Evolutionary conservation across 2,888 invertebrate species (phyloP), one percentile per base, ranked within the genome.

Genomic region (Herminia tarsipennalis): DNA sequence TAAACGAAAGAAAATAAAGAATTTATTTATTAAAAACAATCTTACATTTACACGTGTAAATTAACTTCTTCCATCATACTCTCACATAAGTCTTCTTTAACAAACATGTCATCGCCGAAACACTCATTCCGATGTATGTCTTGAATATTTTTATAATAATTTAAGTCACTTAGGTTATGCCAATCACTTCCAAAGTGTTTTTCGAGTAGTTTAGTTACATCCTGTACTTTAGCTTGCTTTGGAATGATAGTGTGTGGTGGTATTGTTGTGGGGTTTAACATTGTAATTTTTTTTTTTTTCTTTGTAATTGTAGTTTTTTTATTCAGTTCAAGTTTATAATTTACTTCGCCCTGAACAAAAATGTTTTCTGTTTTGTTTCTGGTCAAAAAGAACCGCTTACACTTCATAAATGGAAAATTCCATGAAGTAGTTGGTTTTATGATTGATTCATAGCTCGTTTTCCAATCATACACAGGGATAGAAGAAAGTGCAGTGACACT

Each of bases 381-480:
- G 5, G 14, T 24, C 14, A 35, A 5, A 24, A 17, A 16, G 9
- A 27, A n/a, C n/a, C n/a, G n/a, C n/a, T n/a, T n/a, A n/a, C n/a
- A n/a, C n/a, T n/a, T n/a, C n/a, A n/a, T 39, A 16, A 40, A 47
- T 24, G 36, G 35, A 35, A 41, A 47, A 16, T 40, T 40, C 40
- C 46, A 47, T 4, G 30, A 18, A 13, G 40, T 24, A 4, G 46
- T 46, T 17, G 38, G 32, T 29, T 45, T 45, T 27, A 47, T 41
- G 6, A 37, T 10, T 14, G 24, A 5, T 9, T 47, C 32, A 25
- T 41, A 41, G 20, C 13, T 21, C 17, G 18, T 25, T 8, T 47
- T 41, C 47, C 47, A 47, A 32, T 44, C 44, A 10, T 36, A 47
- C 6, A 40, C 21, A 14, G 36, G 37, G 14, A 47, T 47, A 14